Conservation (phyloP, 2,113 vertebrate species). For the Sapajus apella region DNA sequence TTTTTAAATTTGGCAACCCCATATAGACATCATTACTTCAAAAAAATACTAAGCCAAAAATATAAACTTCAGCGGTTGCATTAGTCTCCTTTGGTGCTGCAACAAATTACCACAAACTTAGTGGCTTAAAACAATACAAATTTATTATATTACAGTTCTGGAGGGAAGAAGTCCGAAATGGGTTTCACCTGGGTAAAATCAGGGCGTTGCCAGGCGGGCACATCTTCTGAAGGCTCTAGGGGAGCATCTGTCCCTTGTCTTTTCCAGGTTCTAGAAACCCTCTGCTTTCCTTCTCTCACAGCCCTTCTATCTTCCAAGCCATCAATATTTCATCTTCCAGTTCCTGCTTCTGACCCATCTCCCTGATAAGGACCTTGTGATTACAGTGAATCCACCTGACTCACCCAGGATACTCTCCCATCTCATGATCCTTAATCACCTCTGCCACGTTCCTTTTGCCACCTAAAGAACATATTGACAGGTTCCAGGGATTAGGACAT, state of each 20-base stretch:
- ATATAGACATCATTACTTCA: neutral
- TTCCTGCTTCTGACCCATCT: neutral
- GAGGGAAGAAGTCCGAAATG: neutral
- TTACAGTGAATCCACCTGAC: neutral
- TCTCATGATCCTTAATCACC: neutral
- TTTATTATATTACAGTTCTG: neutral
- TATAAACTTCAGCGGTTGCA: neutral
- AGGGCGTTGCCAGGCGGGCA: neutral
- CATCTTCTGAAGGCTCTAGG: neutral
- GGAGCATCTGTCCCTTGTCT: neutral
- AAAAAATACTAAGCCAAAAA: neutral
- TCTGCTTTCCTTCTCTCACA: neutral
- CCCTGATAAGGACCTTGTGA: neutral
- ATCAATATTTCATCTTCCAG: neutral
- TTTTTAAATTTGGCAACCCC: neutral
- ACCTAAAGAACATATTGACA: neutral
- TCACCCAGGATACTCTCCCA: neutral
- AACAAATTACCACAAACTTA: neutral
- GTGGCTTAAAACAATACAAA: neutral
- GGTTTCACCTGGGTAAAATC: neutral
- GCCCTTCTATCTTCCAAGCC: neutral
- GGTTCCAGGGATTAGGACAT: neutral
- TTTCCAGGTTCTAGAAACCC: neutral
- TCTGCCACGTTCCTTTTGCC: neutral
- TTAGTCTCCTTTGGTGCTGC: neutral